Conservation (phyloP, 2,797 vertebrate species). For the Pipistrellus pygmaeus region DNA sequence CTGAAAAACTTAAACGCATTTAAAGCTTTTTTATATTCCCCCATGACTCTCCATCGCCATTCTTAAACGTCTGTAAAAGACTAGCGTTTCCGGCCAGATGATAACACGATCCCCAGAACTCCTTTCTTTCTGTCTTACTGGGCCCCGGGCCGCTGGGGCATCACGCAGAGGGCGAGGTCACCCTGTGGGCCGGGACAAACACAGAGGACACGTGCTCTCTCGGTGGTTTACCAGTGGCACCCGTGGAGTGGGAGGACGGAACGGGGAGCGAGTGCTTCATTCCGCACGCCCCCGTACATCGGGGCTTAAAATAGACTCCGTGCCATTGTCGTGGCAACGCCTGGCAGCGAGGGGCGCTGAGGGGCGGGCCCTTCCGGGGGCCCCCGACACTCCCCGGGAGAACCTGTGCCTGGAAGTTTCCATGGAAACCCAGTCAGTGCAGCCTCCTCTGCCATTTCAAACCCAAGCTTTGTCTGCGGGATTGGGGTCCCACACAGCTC, state of each 20-base stretch:
- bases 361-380: neutral
- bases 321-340: neutral
- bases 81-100: neutral
- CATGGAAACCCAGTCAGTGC: slow-evolving; percentile 67
- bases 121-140: neutral
- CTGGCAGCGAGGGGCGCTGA: fast-evolving
- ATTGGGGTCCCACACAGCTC: neutral
- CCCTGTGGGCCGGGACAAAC: neutral
- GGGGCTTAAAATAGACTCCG: neutral
- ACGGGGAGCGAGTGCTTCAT: neutral
- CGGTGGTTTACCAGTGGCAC: neutral
- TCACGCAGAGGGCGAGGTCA: neutral
- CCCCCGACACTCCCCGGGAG: neutral
- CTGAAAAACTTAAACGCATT: neutral
- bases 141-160: neutral
- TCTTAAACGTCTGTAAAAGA: neutral
- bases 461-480: neutral
- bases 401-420: slow-evolving; percentile 46
- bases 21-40: neutral
- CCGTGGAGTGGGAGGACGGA: neutral
- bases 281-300: neutral
- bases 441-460: neutral
- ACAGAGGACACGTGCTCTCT: neutral
- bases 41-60: neutral
- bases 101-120: neutral